Evolutionary conservation across 2,888 invertebrate genomes (phyloP).

Genomic region (Xylota segnis): DNA sequence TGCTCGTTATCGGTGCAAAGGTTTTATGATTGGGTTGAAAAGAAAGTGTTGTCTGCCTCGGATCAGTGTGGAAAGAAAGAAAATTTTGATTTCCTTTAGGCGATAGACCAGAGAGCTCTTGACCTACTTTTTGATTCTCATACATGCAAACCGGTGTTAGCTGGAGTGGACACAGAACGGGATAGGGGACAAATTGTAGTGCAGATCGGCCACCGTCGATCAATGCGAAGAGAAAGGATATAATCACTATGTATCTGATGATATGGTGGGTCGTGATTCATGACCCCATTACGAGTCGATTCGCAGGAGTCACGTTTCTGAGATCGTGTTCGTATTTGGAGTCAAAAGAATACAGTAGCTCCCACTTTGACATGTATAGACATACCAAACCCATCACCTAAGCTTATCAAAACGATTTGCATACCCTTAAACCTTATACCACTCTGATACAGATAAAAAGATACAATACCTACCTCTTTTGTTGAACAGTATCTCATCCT

Average conservation of each 20-base stretch:
- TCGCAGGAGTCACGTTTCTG: no score
- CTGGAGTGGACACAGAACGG: neutral
- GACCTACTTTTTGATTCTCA: conserved; percentile 49
- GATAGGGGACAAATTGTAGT: neutral
- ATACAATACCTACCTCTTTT: neutral
- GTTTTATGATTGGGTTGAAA: conserved; percentile 37
- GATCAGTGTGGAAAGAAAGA: conserved; percentile 25
- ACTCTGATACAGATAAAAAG: no score
- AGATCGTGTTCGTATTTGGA: no score
- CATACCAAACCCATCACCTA: no score
- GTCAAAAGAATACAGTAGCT: no score
- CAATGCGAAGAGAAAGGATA: conserved; percentile 39
- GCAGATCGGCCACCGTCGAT: neutral
- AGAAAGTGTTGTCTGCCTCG: conserved; percentile 59
- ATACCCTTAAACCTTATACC: no score
- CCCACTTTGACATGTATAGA: no score
- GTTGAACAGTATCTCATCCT: neutral
- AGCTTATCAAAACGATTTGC: no score
- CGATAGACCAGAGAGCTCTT: conserved; percentile 43
- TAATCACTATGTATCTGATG: neutral
- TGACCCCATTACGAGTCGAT: neutral
- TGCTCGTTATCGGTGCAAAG: conserved; percentile 33
- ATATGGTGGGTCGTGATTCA: neutral
- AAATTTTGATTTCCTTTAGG: conserved; percentile 43
- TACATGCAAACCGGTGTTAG: conserved; percentile 52